Evolutionary conservation across 2,797 vertebrate species (phyloP).

Genomic region (Mallotus villosus): DNA sequence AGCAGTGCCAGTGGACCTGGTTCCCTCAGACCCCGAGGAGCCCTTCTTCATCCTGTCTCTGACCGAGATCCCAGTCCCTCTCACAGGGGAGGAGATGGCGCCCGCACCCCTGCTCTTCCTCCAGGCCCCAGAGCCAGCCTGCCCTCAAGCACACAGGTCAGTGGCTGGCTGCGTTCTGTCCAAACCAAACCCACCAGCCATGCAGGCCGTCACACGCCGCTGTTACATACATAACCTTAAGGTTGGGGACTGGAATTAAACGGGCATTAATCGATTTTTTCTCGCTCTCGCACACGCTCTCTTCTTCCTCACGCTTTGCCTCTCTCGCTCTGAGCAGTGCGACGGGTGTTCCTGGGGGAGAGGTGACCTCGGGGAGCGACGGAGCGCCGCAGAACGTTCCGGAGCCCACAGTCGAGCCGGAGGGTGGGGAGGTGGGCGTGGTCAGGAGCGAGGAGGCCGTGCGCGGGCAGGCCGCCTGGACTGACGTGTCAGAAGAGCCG

Average conservation of each 20-base stretch:
- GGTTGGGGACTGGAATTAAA: no score
- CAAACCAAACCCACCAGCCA: background rate
- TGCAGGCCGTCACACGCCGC: no score
- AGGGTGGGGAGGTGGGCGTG: background rate
- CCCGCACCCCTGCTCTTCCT: constrained; percentile 11
- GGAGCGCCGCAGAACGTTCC: constrained; percentile 5
- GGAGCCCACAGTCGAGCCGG: constrained; percentile 25
- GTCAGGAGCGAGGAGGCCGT: background rate
- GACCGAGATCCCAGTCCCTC: constrained; percentile 67
- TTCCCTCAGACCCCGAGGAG: constrained; percentile 61
- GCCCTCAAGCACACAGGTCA: constrained; percentile 52
- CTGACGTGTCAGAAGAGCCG: constrained; percentile 37
- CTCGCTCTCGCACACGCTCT: constrained; percentile 1
- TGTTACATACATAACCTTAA: no score
- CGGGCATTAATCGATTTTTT: background rate
- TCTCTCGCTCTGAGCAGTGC: constrained; percentile 20
- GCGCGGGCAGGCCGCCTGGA: constrained; percentile 5
- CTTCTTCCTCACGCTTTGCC: constrained; percentile 1
- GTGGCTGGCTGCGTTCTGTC: constrained; percentile 14
- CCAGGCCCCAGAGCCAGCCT: constrained; percentile 28
- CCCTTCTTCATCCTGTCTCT: constrained; percentile 76
- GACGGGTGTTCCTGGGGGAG: constrained; percentile 20
- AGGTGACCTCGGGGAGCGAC: constrained; percentile 2
- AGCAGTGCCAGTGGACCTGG: constrained; percentile 41
- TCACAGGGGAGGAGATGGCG: constrained; percentile 27